Percentiles rank a stretch among this genome's conserved stretches.
Conservation (phyloP, 2,888 invertebrate genomes). For the Neuroscelio doddi region DNA sequence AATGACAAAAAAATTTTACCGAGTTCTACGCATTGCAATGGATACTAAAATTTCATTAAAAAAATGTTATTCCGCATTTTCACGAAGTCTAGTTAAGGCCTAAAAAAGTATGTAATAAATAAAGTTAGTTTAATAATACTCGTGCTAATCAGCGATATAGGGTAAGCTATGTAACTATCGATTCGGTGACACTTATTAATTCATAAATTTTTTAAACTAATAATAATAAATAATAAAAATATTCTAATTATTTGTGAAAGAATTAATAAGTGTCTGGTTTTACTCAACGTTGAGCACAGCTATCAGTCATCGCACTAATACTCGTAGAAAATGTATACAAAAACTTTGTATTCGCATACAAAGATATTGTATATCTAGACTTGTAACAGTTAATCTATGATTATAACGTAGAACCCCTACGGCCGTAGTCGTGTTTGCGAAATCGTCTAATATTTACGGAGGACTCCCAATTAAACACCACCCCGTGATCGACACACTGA, state of each 20-base stretch:
- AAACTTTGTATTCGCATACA: slow-evolving; percentile 36
- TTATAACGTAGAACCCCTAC: slow-evolving; percentile 50
- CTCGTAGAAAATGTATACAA: slow-evolving; percentile 40
- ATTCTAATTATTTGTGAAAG: slow-evolving; percentile 2
- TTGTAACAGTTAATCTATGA: slow-evolving; percentile 50
- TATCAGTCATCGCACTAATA: slow-evolving; percentile 43
- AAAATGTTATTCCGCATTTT: slow-evolving; percentile 47
- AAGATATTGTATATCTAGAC: slow-evolving; percentile 49
- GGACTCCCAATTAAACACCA: slow-evolving; percentile 16
- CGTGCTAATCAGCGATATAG: slow-evolving; percentile 26
- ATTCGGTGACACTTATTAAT: neutral
- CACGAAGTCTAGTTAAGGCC: slow-evolving; percentile 60
- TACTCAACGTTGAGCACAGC: slow-evolving; percentile 29
- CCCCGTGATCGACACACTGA: slow-evolving; percentile 3
- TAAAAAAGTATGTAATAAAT: slow-evolving; percentile 46
- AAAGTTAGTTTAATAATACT: slow-evolving; percentile 39
- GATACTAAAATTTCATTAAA: neutral
- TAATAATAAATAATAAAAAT: neutral
- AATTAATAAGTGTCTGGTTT: no score
- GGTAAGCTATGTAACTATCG: neutral
- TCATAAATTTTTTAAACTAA: neutral
- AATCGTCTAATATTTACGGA: slow-evolving; percentile 38
- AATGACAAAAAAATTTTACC: slow-evolving; percentile 5
- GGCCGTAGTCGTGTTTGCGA: slow-evolving; percentile 41
- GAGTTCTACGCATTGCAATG: neutral